Base-by-base conservation (phyloP, 2,797 vertebrate species). In the Oreochromis grahami region DNA sequence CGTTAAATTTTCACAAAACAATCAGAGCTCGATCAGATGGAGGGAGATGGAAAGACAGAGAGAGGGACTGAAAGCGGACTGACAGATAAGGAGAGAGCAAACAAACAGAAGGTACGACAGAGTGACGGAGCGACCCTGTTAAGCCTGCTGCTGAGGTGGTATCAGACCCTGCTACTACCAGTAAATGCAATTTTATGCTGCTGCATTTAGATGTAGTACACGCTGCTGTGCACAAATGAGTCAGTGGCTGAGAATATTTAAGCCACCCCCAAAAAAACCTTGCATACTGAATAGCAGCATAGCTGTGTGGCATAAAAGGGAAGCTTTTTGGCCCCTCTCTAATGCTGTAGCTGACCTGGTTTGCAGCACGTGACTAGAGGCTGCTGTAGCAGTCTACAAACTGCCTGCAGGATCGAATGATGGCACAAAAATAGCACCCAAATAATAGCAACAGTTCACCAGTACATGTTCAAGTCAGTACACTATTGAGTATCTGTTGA, bases 361-460 rank as follows among this genome's bases (percentile, higher is more conserved):
- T 90, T 86, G 14, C 15, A 45, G 83, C 91, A 92, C 58, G 86
- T 87, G 93, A 86, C 72, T 21, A 84, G 87, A 80, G 14, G 43
- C 87, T 78, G 87, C 77, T 84, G 82, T 84, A 81, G 84, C 87
- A 53, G 81, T 85, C 88, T 88, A 24, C 79, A 56, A 48, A 80
- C 80, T 86, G 86, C 92, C 91, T 51, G 87, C 79, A 87, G 90
- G 91, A 93, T 84, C 36, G 70, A 89, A 90, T 78, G 53, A 80
- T 84, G 86, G 74, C 78, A 85, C 87, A 88, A 90, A 95, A 94
- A 95, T 95, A 94, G 89, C 93, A 92, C 86, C 50, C 26, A 89
- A 95, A 94, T 87, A 93, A 92, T 90, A 86, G 89, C 89, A 85
- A 86, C 84, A 80, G 85, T 89, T 92, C 86, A 85, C 63, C 68